These are phyloP conservation scores for Heliconius hermathena DNA, from an alignment of 1,140 invertebrate species.

Conservation along the genomic window DNA sequence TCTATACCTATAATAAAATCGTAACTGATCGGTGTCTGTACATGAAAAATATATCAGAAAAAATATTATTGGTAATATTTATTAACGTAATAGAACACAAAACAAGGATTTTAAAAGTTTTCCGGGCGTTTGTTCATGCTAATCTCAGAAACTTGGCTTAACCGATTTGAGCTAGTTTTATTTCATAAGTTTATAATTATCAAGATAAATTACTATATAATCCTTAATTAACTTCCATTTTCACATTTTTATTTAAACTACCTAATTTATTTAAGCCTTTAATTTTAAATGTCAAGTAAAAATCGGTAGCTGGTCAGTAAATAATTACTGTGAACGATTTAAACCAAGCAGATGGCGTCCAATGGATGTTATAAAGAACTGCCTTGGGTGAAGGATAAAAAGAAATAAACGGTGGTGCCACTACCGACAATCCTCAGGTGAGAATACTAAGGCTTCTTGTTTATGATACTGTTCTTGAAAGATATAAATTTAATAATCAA, in stretches of 20 bases:
- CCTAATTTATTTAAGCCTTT: not conserved
- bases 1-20: no score
- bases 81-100: no score
- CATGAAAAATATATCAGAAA: no score
- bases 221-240: no score
- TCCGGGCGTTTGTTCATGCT: no score
- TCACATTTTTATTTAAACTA: not conserved
- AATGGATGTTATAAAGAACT: slow-evolving; percentile 23
- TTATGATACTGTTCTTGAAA: slow-evolving; percentile 19
- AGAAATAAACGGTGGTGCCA: slow-evolving; percentile 50
- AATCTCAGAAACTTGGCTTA: no score
- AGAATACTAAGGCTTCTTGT: slow-evolving; percentile 28
- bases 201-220: no score
- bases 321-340: slow-evolving; percentile 20
- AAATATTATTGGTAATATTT: no score
- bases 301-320: slow-evolving; percentile 28
- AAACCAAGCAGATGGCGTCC: slow-evolving; percentile 28
- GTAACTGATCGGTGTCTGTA: no score
- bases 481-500: slow-evolving; percentile 21
- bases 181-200: no score
- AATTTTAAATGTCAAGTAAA: slow-evolving; percentile 16
- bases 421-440: slow-evolving; percentile 46
- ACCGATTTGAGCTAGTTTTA: no score
- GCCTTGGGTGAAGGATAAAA: slow-evolving; percentile 38
- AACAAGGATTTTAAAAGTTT: no score